Evolutionary conservation across 2,797 vertebrate genomes (phyloP), one percentile per base, ranked within the genome.

Genomic region (Columba guinea): DNA sequence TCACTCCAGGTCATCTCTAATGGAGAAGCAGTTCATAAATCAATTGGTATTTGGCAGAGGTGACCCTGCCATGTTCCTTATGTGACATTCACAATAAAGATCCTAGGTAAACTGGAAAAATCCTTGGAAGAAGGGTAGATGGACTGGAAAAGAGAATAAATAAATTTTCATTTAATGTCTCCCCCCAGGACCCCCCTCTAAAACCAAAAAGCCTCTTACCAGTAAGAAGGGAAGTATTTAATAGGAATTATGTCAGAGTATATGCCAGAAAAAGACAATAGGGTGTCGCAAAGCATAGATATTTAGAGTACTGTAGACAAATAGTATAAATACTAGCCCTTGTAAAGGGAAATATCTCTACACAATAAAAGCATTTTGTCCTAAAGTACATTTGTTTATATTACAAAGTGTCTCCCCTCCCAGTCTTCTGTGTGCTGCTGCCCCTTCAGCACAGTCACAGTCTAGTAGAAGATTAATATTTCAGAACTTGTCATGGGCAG

Each of bases 391-490:
- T 95, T 89, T 95, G 77, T 90, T 96, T 94, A 81, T 87, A 92
- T 88, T 90, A 87, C 53, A 58, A 85, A 93, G 70, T 89, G 46
- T 82, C 84, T 94, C 70, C 69, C 59, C 70, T 95, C 80, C 67
- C 58, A 39, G 39, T 32, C 58, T 78, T 91, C 89, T 63, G 95
- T 85, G 94, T 4, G 13, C 78, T 94, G 82, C 96, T 93, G 95
- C 95, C 84, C 89, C 92, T 96, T 96, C 67, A 52, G 93, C 93
- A 56, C 95, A 95, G 96, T 97, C 97, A 93, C 95, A 95, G 92
- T 97, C 96, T 93, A 91, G 96, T 96, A 97, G 96, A 95, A 98
- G 98, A 98, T 98, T 97, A 98, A 98, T 98, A 98, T 98, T 98
- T 98, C 97, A 98, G 97, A 99, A 98, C 97, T 98, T 98, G 98